Base-by-base conservation (phyloP, 2,888 invertebrate genomes). In the Heliconius ethilla region DNA sequence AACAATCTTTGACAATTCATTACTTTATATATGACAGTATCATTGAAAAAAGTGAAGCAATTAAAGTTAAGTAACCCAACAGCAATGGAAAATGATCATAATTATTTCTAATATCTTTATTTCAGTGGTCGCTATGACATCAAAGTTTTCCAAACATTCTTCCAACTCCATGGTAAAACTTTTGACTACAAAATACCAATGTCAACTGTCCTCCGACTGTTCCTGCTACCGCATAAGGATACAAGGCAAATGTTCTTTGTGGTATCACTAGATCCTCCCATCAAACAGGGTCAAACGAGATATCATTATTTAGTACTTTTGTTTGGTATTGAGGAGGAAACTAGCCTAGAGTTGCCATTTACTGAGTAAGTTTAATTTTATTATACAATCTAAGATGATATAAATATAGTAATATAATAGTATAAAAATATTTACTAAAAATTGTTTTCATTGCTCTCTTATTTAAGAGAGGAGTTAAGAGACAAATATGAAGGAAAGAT, bases 121-220 rank as follows among this genome's bases (percentile, higher is more conserved):
- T 95, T 78, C 94, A 98, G 98, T 94, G 99, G 99, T 95, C 98
- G 99, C 83, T 99, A 99, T 88, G 99, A 99, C 90, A 98, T 99
- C 91, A 99, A 99, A 93, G 96, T 99, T 79, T 99, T 98, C 91
- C 97, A 98, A 82, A 90, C 93, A 40, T 93, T 94, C 87, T 92
- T 94, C 90, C 92, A 91, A 86, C 96, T 96, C 75, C 95, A 98
- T 96, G 95, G 99, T 98, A 99, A 99, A 96, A 99, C 99, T 0
- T 99, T 99, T 88, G 99, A 99, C 94, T 99, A 99, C 95, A 99
- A 99, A 94, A 99, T 99, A 84, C 99, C 99, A 0, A 98, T 99
- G 96, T 98, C 98, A 1, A 99, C 99, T 0, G 99, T 99, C 6
- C 94, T 99, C 25, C 96, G 99, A 11, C 92, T 99, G 25, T 99